Base-by-base conservation (phyloP, 2,888 invertebrate genomes). In the Xestia c-nigrum region DNA sequence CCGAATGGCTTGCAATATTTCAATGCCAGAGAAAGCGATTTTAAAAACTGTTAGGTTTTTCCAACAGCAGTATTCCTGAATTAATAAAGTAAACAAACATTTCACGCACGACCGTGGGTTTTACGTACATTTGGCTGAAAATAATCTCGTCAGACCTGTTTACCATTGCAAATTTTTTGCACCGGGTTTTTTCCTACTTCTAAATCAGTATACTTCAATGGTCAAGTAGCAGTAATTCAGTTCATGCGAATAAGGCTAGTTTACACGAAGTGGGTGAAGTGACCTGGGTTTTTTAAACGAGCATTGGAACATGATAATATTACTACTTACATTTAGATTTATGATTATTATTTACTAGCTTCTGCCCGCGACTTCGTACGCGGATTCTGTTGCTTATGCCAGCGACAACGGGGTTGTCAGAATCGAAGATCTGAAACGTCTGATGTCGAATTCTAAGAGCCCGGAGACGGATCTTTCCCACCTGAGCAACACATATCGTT, bases 101-200 rank as follows among this genome's bases (percentile, higher is more conserved):
- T 47, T 24, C 43, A 47, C 40, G 31, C 43, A n/a, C 64, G 71
- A 14, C n/a, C 1, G 57, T 46, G 57, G 57, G 59, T 52, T 68
- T 68, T 63, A 55, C 52, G 1, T 0, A 24, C 67, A 68, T 74
- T 64, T 55, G 31, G 76, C 67, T 47, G 59, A 43, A 64, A 47
- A 47, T n/a, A 61, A 43, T 43, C 64, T 31, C 7, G 59, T 5
- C 31, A 40, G 16, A 46, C 3, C 14, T 59, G 46, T 82, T 67
- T 71, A 65, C 31, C 5, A 65, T 52, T 66, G 3, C 7, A 12
- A 50, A 57, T 55, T 68, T 68, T 19, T 61, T 59, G 31, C 59
- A 65, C 24, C 21, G 38, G 70, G 71, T 68, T 78, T 68, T 59
- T 59, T 14, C 59, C 63, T 24, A 67, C 16, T 63, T 50, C 7